Conservation (phyloP, 2,113 vertebrate genomes). For the Phycodurus eques region DNA sequence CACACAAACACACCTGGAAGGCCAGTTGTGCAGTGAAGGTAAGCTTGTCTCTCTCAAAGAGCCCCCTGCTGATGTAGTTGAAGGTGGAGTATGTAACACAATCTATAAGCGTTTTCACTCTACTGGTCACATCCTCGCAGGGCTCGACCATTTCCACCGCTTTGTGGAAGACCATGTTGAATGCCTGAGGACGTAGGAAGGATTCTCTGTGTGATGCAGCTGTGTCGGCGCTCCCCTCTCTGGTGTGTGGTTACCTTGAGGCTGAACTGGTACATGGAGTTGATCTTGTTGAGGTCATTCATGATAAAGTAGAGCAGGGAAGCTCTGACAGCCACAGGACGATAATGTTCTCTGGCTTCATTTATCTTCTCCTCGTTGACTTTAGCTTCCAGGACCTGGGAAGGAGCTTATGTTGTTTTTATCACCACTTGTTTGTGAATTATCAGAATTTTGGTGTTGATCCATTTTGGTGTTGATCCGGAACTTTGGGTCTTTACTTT, state of each 20-base stretch:
- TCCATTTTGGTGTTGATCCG: too few relatives aligned
- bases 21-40: slow-evolving; percentile 73
- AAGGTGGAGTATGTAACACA: slow-evolving; percentile 72
- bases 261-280: slow-evolving; percentile 82
- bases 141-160: slow-evolving; percentile 68
- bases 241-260: slow-evolving; percentile 67
- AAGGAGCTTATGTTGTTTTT: not conserved
- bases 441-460: too few relatives aligned
- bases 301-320: slow-evolving; percentile 81
- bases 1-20: slow-evolving; percentile 61
- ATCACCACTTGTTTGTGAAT: too few relatives aligned
- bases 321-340: slow-evolving; percentile 74
- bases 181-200: slow-evolving; percentile 60
- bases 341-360: slow-evolving; percentile 76
- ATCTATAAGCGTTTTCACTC: slow-evolving; percentile 71
- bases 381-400: slow-evolving; percentile 78
- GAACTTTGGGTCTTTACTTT: too few relatives aligned
- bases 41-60: slow-evolving; percentile 78
- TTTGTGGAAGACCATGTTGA: slow-evolving; percentile 80
- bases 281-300: slow-evolving; percentile 84
- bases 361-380: slow-evolving; percentile 80
- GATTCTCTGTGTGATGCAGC: not conserved
- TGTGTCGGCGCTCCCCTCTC: not conserved
- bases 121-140: slow-evolving; percentile 61
- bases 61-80: slow-evolving; percentile 75